Base-by-base conservation (phyloP, 2,113 vertebrate genomes). In the Xiphophorus hellerii region DNA sequence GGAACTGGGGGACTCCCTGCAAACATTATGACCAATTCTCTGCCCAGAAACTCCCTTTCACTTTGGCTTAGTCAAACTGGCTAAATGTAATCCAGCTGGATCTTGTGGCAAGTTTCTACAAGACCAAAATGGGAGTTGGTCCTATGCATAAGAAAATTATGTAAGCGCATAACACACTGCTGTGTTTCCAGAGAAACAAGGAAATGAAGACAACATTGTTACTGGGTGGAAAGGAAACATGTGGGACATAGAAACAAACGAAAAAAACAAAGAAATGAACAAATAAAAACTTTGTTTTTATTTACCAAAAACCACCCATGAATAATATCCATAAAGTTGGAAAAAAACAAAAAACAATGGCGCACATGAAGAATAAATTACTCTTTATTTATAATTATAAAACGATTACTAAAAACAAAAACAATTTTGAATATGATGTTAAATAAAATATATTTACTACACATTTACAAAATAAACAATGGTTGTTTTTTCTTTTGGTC, bases 41-140 rank as follows among this genome's bases (percentile, higher is more conserved):
- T 5, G 29, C 15, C 14, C 2, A 71, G 69, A 83, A 74, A 90
- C 84, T 83, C 74, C 82, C 82, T 77, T 48, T 78, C 11, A 27
- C 0, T 4, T 4, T 62, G 20, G 13, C 37, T 66, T 30, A 62
- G 20, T 20, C 0, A 62, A 30, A 13, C 7, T 66, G 15, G 15
- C 0, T 61, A 25, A 37, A 62, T 58, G 1, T 4, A 0, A 17
- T 7, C 44, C 67, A 86, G 61, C 69, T 82, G 62, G 77, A 73
- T 63, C 14, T 42, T 54, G 30, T 8, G 0, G 31, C 37, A 76
- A 31, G 68, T 83, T 88, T 88, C 77, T 73, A 81, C 48, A 69
- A 30, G 48, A 8, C 1, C 3, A 8, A 28, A 28, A 30, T 28
- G 44, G 17, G 0, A 17, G 29, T 31, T 1, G 20, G 11, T 0